These are phyloP conservation scores for Cydia fagiglandana DNA, from an alignment of 1,140 invertebrate species.

Conservation along the genomic window DNA sequence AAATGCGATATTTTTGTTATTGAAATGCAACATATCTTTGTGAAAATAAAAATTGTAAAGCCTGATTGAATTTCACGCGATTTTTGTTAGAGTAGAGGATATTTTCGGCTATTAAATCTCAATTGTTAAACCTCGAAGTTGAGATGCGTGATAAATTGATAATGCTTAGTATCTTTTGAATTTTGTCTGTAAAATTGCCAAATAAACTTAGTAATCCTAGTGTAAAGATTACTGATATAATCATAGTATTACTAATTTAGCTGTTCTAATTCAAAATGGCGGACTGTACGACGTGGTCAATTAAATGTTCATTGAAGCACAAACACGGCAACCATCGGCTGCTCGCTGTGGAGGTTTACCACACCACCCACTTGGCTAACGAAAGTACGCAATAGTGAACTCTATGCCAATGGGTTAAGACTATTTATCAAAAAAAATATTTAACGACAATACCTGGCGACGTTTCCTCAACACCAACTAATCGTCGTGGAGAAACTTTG, in stretches of 20 bases:
- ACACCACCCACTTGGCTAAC: background rate
- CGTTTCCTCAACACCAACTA: background rate
- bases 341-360: constrained; percentile 32
- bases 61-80: constrained; percentile 6
- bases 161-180: constrained; percentile 35
- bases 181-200: constrained; percentile 46
- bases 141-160: constrained; percentile 28
- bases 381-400: background rate
- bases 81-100: constrained; percentile 28
- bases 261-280: constrained; percentile 40
- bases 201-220: constrained; percentile 44
- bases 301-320: constrained; percentile 44
- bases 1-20: constrained; percentile 55
- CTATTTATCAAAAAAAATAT: background rate
- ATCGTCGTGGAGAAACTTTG: background rate
- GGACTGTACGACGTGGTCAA: constrained; percentile 47
- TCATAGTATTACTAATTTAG: constrained; percentile 49
- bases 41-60: constrained; percentile 31
- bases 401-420: background rate
- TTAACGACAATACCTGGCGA: background rate
- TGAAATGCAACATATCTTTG: constrained; percentile 53
- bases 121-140: constrained; percentile 20
- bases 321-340: constrained; percentile 32
- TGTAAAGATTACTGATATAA: constrained; percentile 39
- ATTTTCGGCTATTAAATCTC: constrained; percentile 7